Conservation (phyloP, 2,888 invertebrate species). For the Agriopis aurantiaria region DNA sequence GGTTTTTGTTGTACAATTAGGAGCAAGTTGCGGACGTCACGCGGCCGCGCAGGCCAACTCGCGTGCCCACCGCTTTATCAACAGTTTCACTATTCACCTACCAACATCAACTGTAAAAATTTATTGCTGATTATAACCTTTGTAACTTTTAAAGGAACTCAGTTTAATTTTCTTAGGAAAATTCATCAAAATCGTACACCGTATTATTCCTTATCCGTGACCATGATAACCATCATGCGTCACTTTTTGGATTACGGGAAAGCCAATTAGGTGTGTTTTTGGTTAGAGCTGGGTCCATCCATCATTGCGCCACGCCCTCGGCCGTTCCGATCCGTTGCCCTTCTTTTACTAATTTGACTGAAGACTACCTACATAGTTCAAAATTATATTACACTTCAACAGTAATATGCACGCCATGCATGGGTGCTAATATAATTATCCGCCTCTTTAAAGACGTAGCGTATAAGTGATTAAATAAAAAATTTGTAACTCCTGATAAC, state of each 20-base stretch:
- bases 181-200: constrained; percentile 37
- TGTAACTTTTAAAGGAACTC: constrained; percentile 26
- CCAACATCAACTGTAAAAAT: constrained; percentile 69
- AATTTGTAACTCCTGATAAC: too few relatives aligned
- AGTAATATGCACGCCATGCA: too few relatives aligned
- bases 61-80: constrained; percentile 75
- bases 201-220: constrained; percentile 46
- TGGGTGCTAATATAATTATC: background rate
- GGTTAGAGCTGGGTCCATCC: constrained; percentile 74
- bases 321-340: constrained; percentile 65
- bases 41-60: constrained; percentile 61
- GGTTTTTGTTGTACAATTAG: constrained; percentile 82
- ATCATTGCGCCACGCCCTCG: constrained; percentile 75
- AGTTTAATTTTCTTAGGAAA: constrained; percentile 44
- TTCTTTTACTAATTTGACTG: constrained; percentile 50
- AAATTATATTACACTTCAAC: constrained; percentile 12
- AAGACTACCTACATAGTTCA: constrained; percentile 36
- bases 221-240: constrained; percentile 63
- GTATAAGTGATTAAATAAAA: background rate
- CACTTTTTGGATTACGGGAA: constrained; percentile 65
- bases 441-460: background rate
- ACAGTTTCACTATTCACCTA: constrained; percentile 68
- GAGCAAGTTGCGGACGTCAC: constrained; percentile 56
- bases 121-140: constrained; percentile 74
- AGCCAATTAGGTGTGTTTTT: constrained; percentile 81